Percentiles rank a stretch among this genome's conserved stretches.
Conservation (phyloP, 2,888 invertebrate species). For the Geotrupes spiniger region DNA sequence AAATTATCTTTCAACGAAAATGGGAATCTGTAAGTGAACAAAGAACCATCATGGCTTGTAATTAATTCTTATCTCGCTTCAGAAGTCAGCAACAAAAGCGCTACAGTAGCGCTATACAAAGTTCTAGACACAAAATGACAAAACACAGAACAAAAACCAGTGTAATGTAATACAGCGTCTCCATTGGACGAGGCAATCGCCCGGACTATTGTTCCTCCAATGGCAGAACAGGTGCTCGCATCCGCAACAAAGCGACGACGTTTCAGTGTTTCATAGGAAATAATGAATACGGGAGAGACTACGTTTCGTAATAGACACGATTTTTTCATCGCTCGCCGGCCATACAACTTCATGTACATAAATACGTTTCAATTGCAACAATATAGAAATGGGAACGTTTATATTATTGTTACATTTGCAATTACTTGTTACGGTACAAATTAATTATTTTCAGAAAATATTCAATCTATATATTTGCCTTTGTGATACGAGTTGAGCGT, state of each 20-base stretch:
- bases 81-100: constrained; percentile 48
- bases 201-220: constrained; percentile 43
- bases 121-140: constrained; percentile 51
- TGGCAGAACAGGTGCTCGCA: constrained; percentile 43
- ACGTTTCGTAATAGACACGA: constrained; percentile 42
- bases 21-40: constrained; percentile 47
- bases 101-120: constrained; percentile 47
- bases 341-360: neutral
- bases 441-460: constrained; percentile 1
- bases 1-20: constrained; percentile 48
- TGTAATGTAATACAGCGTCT: constrained; percentile 8
- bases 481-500: too few species aligned
- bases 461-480: neutral
- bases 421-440: constrained; percentile 1
- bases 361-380: constrained; percentile 5
- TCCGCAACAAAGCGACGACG: constrained; percentile 34
- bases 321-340: constrained; percentile 49
- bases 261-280: constrained; percentile 32
- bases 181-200: constrained; percentile 47
- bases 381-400: constrained; percentile 5
- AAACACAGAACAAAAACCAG: constrained; percentile 47
- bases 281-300: constrained; percentile 28
- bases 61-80: constrained; percentile 55
- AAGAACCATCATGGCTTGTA: constrained; percentile 49
- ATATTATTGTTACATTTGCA: neutral